phyloP scores from a whole-genome alignment of 2,113 vertebrate species.

The Tenrec ecaudatus region DNA sequence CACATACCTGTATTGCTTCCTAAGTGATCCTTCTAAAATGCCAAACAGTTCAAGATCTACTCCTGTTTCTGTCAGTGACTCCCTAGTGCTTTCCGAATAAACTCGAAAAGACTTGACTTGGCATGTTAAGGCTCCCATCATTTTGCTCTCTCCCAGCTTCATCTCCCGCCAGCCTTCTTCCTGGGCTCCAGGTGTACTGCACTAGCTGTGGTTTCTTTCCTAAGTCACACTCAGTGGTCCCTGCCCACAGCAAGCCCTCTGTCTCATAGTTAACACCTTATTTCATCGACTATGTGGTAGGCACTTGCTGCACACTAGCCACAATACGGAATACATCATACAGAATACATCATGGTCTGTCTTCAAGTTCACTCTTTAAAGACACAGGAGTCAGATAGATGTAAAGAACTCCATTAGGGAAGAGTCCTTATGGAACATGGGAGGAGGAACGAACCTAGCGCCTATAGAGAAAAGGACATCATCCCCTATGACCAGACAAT shows the following conservation, averaged over 20 bases:
- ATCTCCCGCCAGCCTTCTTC: too few relatives aligned
- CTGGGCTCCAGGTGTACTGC: background rate
- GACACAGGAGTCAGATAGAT: background rate
- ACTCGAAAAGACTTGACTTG: background rate
- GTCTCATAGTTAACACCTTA: slow-evolving; percentile 6
- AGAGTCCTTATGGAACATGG: background rate
- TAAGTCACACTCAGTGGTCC: background rate
- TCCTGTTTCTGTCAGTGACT: background rate
- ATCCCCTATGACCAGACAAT: background rate
- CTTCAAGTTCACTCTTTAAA: background rate
- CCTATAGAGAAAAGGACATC: background rate
- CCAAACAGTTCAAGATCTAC: background rate
- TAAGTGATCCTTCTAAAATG: background rate
- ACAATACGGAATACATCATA: background rate
- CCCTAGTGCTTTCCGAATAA: background rate
- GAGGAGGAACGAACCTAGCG: background rate
- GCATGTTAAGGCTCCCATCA: too few relatives aligned
- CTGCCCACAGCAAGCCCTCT: background rate
- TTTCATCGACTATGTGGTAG: background rate
- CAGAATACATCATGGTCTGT: slow-evolving; percentile 1
- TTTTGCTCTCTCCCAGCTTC: background rate
- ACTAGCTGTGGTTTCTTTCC: background rate
- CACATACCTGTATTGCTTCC: background rate
- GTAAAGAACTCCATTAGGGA: background rate
- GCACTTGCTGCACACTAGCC: background rate